Percentiles rank a stretch among this genome's conserved stretches.
Evolutionary conservation across 2,113 vertebrate species (phyloP).

Genomic region (Copsychus sechellarum): DNA sequence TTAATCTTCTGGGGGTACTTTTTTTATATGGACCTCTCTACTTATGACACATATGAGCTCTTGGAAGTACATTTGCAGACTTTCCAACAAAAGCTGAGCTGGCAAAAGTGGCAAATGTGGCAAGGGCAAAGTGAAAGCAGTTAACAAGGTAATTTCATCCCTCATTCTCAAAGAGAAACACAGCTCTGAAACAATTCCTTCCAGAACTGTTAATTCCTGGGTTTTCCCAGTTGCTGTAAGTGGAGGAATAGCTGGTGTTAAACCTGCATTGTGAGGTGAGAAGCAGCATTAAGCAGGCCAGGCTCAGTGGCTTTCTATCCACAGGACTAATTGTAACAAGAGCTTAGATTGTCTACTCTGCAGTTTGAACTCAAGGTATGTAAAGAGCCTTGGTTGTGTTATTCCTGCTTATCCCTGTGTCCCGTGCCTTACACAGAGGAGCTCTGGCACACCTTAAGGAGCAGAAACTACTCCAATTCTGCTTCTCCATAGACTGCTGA

Average conservation of each 20-base stretch:
- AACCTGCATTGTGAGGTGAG: neutral
- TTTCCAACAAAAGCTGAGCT: neutral
- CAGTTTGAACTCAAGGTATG: neutral
- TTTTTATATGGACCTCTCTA: neutral
- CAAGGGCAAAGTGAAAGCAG: neutral
- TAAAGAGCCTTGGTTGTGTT: neutral
- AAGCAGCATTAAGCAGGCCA: neutral
- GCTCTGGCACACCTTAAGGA: neutral
- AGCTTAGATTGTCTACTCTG: neutral
- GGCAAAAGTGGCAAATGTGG: neutral
- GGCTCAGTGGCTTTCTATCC: neutral
- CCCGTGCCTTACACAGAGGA: neutral
- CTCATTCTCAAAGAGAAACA: neutral
- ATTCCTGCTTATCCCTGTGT: neutral
- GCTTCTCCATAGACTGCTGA: neutral
- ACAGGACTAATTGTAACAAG: neutral
- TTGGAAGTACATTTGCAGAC: neutral
- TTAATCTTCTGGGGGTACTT: neutral
- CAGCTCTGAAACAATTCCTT: neutral
- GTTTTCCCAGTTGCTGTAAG: neutral
- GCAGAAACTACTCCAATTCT: neutral
- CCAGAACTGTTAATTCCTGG: neutral
- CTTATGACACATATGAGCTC: neutral
- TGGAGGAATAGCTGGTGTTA: neutral
- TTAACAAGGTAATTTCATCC: neutral